A percentile compares a stretch with the other conserved stretches of the same genome.
Conservation (phyloP, 2,113 vertebrate species). For the Malurus cyaneus region DNA sequence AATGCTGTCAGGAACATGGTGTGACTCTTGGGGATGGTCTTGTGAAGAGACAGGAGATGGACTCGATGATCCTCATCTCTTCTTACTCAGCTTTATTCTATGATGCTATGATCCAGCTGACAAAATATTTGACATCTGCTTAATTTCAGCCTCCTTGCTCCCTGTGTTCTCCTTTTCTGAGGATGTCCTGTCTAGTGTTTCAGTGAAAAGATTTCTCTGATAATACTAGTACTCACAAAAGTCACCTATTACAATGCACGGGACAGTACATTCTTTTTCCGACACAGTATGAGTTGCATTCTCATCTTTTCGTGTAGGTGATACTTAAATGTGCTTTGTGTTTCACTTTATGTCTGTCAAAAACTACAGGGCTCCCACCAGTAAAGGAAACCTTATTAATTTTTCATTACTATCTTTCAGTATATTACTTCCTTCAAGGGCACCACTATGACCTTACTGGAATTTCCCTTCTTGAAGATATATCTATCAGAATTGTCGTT, state of each 20-base stretch:
- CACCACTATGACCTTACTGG: not conserved
- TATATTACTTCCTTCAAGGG: not conserved
- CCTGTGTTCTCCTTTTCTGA: not conserved
- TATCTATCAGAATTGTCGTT: not conserved
- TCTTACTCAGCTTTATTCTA: not conserved
- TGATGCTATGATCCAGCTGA: not conserved
- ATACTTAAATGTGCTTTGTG: not conserved
- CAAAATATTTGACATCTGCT: not conserved
- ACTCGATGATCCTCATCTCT: not conserved
- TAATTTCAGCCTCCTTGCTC: not conserved
- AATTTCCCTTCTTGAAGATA: not conserved
- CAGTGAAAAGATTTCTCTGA: not conserved
- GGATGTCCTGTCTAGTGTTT: not conserved
- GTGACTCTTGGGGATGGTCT: not conserved
- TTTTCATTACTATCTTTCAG: not conserved
- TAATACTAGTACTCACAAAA: not conserved
- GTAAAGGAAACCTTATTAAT: not conserved
- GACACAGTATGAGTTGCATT: not conserved
- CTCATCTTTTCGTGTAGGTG: not conserved
- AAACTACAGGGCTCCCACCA: not conserved
- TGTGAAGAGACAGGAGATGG: not conserved
- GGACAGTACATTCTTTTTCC: not conserved
- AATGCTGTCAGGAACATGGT: not conserved
- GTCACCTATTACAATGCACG: not conserved
- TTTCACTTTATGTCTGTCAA: not conserved